These are phyloP conservation scores for Erebia ligea DNA, from an alignment of 2,888 invertebrate species.

Conservation along the genomic window DNA sequence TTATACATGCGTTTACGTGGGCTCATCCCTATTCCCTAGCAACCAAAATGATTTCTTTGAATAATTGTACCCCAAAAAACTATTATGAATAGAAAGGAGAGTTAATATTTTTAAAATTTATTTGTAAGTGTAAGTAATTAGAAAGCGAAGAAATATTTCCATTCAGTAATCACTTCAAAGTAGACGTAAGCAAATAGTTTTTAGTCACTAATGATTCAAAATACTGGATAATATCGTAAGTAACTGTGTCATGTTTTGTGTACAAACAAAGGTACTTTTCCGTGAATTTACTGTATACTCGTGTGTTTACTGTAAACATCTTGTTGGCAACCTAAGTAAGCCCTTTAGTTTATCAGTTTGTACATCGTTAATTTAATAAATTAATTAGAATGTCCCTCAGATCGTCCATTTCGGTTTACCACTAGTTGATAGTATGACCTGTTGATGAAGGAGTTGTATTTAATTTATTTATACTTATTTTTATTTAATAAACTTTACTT, in stretches of 20 bases:
- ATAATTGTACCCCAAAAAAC: background rate
- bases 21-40: too few relatives aligned
- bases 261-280: slow-evolving; percentile 45
- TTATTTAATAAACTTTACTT: background rate
- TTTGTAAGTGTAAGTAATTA: background rate
- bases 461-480: background rate
- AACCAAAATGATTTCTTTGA: too few relatives aligned
- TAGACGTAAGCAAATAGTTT: slow-evolving; percentile 16
- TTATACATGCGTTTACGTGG: background rate
- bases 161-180: slow-evolving; percentile 2
- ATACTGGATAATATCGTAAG: slow-evolving; percentile 14
- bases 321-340: slow-evolving; percentile 31
- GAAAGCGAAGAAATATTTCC: background rate
- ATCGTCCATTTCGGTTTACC: slow-evolving; percentile 38
- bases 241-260: slow-evolving; percentile 32
- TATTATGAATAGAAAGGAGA: background rate
- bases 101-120: background rate
- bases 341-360: slow-evolving; percentile 41
- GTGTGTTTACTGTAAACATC: slow-evolving; percentile 34
- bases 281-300: slow-evolving; percentile 39
- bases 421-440: slow-evolving; percentile 23
- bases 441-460: slow-evolving; percentile 26
- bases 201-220: slow-evolving; percentile 28
- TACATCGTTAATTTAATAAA: slow-evolving; percentile 40
- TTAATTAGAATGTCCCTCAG: slow-evolving; percentile 28